A percentile compares a stretch with the other conserved stretches of the same genome.
These are phyloP conservation scores for Coelinius sp. DNA, from an alignment of 2,888 invertebrate species.

Conservation along the genomic window DNA sequence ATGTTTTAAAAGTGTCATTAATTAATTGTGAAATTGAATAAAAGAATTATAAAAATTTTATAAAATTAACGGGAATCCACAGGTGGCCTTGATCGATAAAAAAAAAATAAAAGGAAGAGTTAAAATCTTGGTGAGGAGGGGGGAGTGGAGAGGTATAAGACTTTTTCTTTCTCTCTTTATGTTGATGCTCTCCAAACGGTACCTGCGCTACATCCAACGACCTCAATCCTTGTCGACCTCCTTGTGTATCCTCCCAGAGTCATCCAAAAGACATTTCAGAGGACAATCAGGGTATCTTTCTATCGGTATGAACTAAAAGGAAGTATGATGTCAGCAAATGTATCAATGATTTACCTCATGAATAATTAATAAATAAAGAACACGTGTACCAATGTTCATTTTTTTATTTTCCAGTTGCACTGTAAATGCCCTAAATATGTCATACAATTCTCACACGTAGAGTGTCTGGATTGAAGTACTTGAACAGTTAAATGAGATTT, in stretches of 20 bases:
- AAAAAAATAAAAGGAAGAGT: constrained; percentile 39
- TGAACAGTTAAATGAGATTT: no score
- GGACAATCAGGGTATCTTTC: background rate
- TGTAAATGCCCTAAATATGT: no score
- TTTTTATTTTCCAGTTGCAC: no score
- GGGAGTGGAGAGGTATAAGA: background rate
- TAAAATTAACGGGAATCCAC: background rate
- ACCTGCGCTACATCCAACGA: constrained; percentile 15
- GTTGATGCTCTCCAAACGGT: constrained; percentile 25
- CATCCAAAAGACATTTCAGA: background rate
- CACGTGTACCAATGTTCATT: no score
- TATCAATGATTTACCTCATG: no score
- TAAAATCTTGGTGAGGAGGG: background rate
- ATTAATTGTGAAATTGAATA: no score
- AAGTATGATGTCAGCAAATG: no score
- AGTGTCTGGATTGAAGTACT: no score
- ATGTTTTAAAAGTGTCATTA: no score
- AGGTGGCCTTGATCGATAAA: constrained; percentile 30
- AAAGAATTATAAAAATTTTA: background rate
- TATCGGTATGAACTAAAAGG: no score
- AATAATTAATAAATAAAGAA: no score
- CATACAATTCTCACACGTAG: no score
- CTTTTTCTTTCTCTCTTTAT: constrained; percentile 12
- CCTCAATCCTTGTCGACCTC: constrained; percentile 15
- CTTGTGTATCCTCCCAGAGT: background rate